Evolutionary conservation across 2,888 invertebrate genomes (phyloP).

Genomic region (Netelia inedita): DNA sequence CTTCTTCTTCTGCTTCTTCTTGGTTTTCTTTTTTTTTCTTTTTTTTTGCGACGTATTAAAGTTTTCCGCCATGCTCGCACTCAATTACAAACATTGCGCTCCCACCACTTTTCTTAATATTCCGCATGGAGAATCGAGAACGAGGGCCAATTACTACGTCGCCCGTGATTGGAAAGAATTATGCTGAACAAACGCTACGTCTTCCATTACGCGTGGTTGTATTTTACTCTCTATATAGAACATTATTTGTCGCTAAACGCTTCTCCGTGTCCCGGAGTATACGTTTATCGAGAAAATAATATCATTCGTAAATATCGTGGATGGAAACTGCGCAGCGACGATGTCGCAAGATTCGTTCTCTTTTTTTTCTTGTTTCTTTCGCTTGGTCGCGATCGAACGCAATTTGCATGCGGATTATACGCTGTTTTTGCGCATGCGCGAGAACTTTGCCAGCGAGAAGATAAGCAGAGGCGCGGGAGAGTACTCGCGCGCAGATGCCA

Average conservation of each 20-base stretch:
- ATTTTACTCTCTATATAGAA: neutral
- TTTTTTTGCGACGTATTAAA: constrained; percentile 1
- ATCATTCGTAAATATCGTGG: constrained; percentile 32
- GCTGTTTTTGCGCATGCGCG: constrained; percentile 2
- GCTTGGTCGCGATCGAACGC: neutral
- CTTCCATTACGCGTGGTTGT: neutral
- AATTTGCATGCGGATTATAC: neutral
- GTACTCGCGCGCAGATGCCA: constrained; percentile 11
- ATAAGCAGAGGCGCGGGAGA: constrained; percentile 37
- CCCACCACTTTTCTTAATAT: neutral
- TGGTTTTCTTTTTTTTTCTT: constrained; percentile 35
- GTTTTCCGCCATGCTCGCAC: constrained; percentile 58
- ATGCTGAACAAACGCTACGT: constrained; percentile 19
- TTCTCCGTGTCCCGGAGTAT: neutral
- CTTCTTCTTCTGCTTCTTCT: neutral
- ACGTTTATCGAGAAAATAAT: constrained; percentile 28
- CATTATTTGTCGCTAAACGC: neutral
- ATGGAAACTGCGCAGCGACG: constrained; percentile 49
- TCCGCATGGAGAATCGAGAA: constrained; percentile 43
- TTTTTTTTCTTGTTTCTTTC: neutral
- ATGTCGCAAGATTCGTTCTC: constrained; percentile 34
- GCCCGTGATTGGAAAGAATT: constrained; percentile 58
- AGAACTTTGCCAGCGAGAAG: constrained; percentile 26
- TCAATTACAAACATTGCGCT: constrained; percentile 49
- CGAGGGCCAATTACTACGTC: constrained; percentile 60